Base-by-base conservation (phyloP, 2,888 invertebrate genomes). In the Mechanitis mazaeus region DNA sequence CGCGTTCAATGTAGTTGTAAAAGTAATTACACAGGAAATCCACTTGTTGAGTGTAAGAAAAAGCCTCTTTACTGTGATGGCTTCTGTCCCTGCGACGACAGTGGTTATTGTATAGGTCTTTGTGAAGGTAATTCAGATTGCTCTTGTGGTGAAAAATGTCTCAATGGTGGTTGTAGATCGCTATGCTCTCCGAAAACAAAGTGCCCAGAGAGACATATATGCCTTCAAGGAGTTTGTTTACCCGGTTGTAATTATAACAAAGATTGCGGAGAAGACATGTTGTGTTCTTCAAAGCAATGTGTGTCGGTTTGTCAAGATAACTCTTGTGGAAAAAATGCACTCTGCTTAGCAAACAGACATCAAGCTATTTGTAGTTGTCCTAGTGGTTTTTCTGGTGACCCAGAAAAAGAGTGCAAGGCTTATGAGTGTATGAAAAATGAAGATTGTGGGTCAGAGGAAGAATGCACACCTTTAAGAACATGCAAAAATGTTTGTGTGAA, bases 1-100 rank as follows among this genome's bases (percentile, higher is more conserved):
- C 94, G 95, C 38, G 94, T 95, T 0, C 95, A 96, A 75, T 97
- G 97, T 77, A 95, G 94, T 75, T 97, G 97, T 73, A 94, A 96
- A 2, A 88, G 92, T 56, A 94, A 94, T 75, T 95, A 94, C 72
- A 91, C 94, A 46, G 97, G 97, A 1, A 95, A 97, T 83, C 95
- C 97, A 2, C 88, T 95, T 4, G 92, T 94, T 1, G 93, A 94
- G 69, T 97, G 97, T 75, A 92, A 92, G 58, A 92, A 93, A 78
- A 94, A 95, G 56, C 92, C 93, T 61, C 85, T 92, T 56, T 91
- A 92, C 58, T 97, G 97, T 75, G 94, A 95, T 73, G 93, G 94
- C 0, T 91, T 91, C 58, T 96, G 97, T 73, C 93, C 95, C 63
- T 96, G 96, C 73, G 96, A 96, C 74, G 94, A 94, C 70, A 92